A percentile compares a stretch with the other conserved stretches of the same genome.
phyloP scores from a whole-genome alignment of 1,140 invertebrate species.

The Thalassaphorura encarpata region DNA sequence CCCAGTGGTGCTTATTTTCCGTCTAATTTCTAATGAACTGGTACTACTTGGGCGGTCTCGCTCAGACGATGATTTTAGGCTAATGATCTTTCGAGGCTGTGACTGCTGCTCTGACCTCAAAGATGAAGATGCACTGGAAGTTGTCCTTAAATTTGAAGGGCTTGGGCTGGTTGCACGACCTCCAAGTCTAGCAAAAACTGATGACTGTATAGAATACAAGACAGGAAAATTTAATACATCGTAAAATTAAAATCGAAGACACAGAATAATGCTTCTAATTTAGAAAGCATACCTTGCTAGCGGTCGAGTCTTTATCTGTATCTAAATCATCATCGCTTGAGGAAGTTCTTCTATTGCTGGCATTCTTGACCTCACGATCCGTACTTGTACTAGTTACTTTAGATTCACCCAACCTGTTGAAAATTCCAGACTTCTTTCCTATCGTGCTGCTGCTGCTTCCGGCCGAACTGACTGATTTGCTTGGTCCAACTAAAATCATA shows the following conservation, averaged over 20 bases:
- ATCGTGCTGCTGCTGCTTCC: not conserved
- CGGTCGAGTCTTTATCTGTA: not conserved
- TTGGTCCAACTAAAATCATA: constrained; percentile 13
- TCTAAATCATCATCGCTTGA: not conserved
- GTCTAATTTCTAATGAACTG: not conserved
- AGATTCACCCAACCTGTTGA: constrained; percentile 35
- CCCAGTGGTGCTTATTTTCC: not conserved
- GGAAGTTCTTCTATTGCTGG: not conserved
- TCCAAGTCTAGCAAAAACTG: constrained; percentile 23
- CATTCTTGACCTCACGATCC: too few species aligned
- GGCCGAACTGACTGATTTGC: not conserved
- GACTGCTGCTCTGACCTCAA: not conserved
- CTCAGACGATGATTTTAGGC: too few species aligned
- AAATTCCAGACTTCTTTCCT: constrained; percentile 33
- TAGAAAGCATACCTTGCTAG: not conserved
- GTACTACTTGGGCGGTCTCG: not conserved
- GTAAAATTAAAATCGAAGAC: not conserved
- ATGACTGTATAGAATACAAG: constrained; percentile 7
- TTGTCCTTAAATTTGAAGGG: not conserved
- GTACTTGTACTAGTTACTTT: constrained; percentile 7
- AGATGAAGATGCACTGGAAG: not conserved
- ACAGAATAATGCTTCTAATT: not conserved
- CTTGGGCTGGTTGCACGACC: not conserved
- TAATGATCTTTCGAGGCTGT: too few species aligned
- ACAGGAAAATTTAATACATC: not conserved